Evolutionary conservation across 2,888 invertebrate genomes (phyloP).

Genomic region (Teleiodes luculella): DNA sequence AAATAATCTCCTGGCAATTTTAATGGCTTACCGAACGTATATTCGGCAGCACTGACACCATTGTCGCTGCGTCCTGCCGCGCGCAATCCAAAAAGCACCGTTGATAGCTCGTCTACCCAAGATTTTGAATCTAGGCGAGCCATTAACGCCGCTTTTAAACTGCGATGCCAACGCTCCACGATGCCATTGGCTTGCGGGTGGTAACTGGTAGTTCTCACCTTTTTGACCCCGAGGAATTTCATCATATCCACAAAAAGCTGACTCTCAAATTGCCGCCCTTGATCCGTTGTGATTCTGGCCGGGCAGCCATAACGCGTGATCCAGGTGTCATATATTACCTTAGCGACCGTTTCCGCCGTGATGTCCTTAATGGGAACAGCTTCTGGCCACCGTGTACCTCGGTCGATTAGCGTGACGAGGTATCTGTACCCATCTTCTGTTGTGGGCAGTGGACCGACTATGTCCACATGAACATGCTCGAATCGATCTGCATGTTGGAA

Average conservation of each 20-base stretch:
- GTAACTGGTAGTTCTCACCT: slow-evolving; percentile 19
- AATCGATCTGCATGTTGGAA: slow-evolving; percentile 19
- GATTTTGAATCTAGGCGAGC: slow-evolving; percentile 13
- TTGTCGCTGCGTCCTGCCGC: slow-evolving; percentile 25
- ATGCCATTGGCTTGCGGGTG: slow-evolving; percentile 25
- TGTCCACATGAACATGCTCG: slow-evolving; percentile 25
- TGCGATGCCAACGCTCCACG: slow-evolving; percentile 25
- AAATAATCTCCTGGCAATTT: slow-evolving; percentile 31
- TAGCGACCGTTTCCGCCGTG: slow-evolving; percentile 26
- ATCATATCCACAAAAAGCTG: slow-evolving; percentile 30
- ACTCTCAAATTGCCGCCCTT: slow-evolving; percentile 30
- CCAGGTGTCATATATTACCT: slow-evolving; percentile 20
- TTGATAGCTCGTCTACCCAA: slow-evolving; percentile 29
- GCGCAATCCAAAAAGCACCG: slow-evolving; percentile 34
- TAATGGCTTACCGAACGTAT: slow-evolving; percentile 28
- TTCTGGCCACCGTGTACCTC: slow-evolving; percentile 27
- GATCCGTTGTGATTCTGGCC: slow-evolving; percentile 16
- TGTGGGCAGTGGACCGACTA: slow-evolving; percentile 21
- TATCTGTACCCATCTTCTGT: slow-evolving; percentile 21
- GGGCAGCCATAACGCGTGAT: slow-evolving; percentile 20
- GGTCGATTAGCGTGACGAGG: slow-evolving; percentile 24
- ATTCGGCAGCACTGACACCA: slow-evolving; percentile 28
- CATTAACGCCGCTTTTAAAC: slow-evolving; percentile 24
- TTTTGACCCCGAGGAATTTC: slow-evolving; percentile 18
- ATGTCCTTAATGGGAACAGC: slow-evolving; percentile 24